Percentiles rank a stretch among this genome's conserved stretches.
These are phyloP conservation scores for Sebastes aleutianus DNA, from an alignment of 2,797 vertebrate genomes.

Conservation along the genomic window DNA sequence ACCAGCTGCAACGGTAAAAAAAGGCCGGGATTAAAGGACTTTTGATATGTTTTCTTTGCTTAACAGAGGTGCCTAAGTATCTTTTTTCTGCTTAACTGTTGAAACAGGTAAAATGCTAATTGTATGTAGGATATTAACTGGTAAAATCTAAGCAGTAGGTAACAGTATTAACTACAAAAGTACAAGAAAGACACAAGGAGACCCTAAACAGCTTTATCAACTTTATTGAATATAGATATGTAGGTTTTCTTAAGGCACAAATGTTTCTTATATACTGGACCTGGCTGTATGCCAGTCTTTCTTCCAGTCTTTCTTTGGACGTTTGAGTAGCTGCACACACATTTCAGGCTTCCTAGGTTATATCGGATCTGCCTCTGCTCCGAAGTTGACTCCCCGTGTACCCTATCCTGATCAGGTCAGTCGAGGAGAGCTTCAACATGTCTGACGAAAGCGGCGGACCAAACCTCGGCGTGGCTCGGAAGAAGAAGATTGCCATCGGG, in stretches of 20 bases:
- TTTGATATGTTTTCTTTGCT: background rate
- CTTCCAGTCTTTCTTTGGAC: no score
- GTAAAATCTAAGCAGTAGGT: background rate
- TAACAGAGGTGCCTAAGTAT: background rate
- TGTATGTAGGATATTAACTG: background rate
- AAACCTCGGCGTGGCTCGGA: slow-evolving; percentile 89
- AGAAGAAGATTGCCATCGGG: slow-evolving; percentile 99
- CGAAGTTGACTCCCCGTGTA: background rate
- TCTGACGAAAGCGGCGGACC: slow-evolving; percentile 94
- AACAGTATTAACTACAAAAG: background rate
- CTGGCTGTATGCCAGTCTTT: no score
- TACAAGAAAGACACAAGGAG: background rate
- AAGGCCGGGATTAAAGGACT: background rate
- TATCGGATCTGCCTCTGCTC: background rate
- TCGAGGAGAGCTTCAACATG: slow-evolving; percentile 99
- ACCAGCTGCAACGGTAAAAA: slow-evolving; percentile 15
- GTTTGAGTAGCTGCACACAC: background rate
- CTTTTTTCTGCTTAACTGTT: background rate
- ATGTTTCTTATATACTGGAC: no score
- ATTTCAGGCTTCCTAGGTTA: background rate
- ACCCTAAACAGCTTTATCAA: background rate
- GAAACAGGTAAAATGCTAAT: background rate
- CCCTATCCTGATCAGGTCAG: slow-evolving; percentile 83
- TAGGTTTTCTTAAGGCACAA: no score
- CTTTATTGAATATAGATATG: no score